phyloP scores from a whole-genome alignment of 2,888 invertebrate species.

The Drosophila sordidapex region DNA sequence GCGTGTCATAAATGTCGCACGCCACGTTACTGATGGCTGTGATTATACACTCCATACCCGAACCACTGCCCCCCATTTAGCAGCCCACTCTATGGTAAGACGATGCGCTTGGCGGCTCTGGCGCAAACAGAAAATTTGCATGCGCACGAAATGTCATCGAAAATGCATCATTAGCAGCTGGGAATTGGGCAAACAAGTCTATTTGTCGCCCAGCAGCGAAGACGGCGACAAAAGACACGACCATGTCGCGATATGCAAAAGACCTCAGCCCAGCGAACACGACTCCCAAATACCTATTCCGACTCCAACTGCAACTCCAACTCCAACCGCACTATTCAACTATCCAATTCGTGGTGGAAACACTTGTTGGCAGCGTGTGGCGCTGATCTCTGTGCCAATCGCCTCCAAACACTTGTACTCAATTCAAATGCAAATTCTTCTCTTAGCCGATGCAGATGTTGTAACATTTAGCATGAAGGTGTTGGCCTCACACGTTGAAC shows the following conservation, averaged over 20 bases:
- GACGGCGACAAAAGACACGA: constrained; percentile 48
- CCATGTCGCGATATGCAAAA: constrained; percentile 74
- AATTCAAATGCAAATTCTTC: constrained; percentile 71
- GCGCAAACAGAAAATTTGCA: constrained; percentile 64
- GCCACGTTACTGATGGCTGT: constrained; percentile 78
- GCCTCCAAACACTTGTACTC: constrained; percentile 37
- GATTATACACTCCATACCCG: constrained; percentile 57
- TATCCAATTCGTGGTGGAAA: constrained; percentile 27
- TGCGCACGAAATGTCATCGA: constrained; percentile 74
- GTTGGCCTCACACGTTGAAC: constrained; percentile 10
- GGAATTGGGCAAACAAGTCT: constrained; percentile 81
- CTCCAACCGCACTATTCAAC: not conserved
- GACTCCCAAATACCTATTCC: constrained; percentile 10
- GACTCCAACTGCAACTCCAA: not conserved
- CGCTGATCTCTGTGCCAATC: constrained; percentile 63
- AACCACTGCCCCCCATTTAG: not conserved
- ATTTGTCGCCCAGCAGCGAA: constrained; percentile 70
- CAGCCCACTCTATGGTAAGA: constrained; percentile 17
- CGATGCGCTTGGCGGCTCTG: constrained; percentile 49
- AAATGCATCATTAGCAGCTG: constrained; percentile 82
- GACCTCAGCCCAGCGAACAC: constrained; percentile 55
- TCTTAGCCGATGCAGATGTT: constrained; percentile 6
- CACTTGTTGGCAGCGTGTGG: constrained; percentile 79
- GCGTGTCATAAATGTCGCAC: constrained; percentile 80
- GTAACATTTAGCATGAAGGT: constrained; percentile 7